phyloP scores from a whole-genome alignment of 2,113 vertebrate species.

The Smithornis capensis region DNA sequence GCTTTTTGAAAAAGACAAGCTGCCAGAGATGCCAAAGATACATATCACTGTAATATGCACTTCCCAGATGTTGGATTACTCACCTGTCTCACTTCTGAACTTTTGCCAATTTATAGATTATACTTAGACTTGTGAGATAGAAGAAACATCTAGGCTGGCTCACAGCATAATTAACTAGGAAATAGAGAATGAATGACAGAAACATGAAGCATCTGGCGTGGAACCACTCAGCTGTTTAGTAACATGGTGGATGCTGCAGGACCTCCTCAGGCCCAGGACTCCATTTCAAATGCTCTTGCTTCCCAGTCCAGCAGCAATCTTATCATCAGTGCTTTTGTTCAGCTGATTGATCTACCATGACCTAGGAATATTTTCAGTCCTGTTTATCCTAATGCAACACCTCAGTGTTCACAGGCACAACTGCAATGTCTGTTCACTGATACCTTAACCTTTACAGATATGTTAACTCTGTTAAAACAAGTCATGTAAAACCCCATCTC shows the following conservation, averaged over 20 bases:
- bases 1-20: neutral
- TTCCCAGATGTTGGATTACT: neutral
- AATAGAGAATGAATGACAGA: neutral
- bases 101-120: neutral
- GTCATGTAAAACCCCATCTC: neutral
- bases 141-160: neutral
- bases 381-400: neutral
- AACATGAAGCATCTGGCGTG: fast-evolving
- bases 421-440: neutral
- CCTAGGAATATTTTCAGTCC: neutral
- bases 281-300: neutral
- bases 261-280: neutral
- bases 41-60: neutral
- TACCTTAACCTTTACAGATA: neutral
- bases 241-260: neutral
- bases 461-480: neutral
- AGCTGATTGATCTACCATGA: neutral
- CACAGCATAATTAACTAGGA: neutral
- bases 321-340: neutral
- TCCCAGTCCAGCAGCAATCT: neutral
- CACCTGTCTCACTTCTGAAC: neutral
- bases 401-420: neutral
- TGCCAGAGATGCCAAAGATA: neutral
- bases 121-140: neutral
- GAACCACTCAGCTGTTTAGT: neutral